phyloP scores from a whole-genome alignment of 2,113 vertebrate genomes.

The Spilogale gracilis region DNA sequence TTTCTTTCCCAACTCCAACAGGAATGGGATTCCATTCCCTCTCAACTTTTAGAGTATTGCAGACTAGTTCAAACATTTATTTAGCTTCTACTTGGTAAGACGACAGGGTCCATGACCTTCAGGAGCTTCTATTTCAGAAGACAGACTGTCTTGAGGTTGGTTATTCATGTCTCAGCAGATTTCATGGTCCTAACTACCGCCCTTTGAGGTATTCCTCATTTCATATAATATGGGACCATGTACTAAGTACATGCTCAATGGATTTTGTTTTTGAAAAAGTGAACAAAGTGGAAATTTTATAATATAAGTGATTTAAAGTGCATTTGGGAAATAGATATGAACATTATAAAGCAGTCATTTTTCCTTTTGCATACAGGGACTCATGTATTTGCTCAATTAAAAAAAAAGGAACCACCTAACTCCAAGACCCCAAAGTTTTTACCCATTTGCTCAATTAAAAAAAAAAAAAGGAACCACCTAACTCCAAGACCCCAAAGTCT shows the following conservation, averaged over 20 bases:
- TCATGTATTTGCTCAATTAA: background rate
- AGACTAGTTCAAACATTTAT: background rate
- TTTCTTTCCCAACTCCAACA: background rate
- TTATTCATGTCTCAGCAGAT: background rate
- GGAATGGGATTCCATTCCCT: background rate
- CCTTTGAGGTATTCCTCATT: background rate
- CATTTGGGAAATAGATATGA: background rate
- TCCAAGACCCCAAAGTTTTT: background rate
- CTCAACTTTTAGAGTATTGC: background rate
- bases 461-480: background rate
- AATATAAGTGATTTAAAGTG: background rate
- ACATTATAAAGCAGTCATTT: background rate
- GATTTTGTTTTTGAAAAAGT: background rate
- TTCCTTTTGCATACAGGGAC: background rate
- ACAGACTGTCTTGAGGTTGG: background rate
- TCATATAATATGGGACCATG: background rate
- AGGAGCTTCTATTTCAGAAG: background rate
- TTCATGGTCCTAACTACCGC: background rate
- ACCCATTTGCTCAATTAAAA: background rate
- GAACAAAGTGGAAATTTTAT: constrained; percentile 25
- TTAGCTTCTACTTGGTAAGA: background rate
- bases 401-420: background rate
- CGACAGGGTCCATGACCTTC: background rate
- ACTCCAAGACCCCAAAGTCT: background rate
- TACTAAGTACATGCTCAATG: background rate